Base-by-base conservation (phyloP, 2,797 vertebrate species). In the Hydrocynus forskahlii region DNA sequence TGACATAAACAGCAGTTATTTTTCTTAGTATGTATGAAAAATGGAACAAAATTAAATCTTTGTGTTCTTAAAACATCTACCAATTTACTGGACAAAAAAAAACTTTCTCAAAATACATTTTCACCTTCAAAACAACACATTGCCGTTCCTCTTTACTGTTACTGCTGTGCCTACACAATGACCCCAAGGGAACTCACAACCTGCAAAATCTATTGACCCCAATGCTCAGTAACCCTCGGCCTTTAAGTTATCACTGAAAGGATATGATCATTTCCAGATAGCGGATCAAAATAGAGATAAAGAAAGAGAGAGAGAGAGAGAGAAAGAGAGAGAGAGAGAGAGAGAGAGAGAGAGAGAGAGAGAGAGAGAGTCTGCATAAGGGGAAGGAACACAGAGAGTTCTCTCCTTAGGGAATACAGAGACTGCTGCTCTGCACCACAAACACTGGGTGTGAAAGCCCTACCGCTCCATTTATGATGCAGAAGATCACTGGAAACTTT, bases 391-490 rank as follows among this genome's bases (percentile, higher is more conserved):
- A 77, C 23, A 67, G 45, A 64, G 4, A 35, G 2, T n/a, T 50
- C 0, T 6, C 43, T 60, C 25, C 50, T 67, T 3, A 62, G 43
- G 72, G 23, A 17, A 23, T 60, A 72, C 19, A 50, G 77, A 71
- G 38, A 6, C 72, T 75, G 72, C 54, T 60, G 35, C 72, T 75
- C 52, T 43, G 29, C 52, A 57, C 13, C 52, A 57, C 40, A 75
- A 29, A 60, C 38, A 43, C n/a, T 60, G 55, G 55, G 6, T 60
- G 55, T 45, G n/a, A 73, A 73, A 25, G 17, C 70, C 35, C 50
- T 38, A 55, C 7, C 35, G 25, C 6, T 59, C 19, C 21, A 45
- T 45, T 21, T 60, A 76, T 38, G n/a, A 81, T 76, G 54, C 57
- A 17, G 57, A 60, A 25, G 25, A 43, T 38, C 60, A 70, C 17